Conservation (phyloP, 2,888 invertebrate genomes). For the Cyaniris semiargus region DNA sequence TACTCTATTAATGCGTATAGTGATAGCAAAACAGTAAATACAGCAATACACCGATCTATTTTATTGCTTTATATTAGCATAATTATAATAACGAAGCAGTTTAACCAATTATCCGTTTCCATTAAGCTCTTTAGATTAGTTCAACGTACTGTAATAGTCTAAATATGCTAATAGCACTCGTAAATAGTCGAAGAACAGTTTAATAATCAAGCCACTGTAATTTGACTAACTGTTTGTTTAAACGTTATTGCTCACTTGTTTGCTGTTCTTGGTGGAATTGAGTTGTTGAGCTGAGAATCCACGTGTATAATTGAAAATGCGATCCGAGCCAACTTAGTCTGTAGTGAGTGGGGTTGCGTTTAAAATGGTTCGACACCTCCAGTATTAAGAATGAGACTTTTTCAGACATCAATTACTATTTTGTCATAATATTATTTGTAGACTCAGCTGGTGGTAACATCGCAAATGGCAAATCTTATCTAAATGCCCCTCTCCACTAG, state of each 20-base stretch:
- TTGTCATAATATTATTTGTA: too few species aligned
- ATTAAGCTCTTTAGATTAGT: slow-evolving; percentile 32
- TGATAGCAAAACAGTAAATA: not conserved
- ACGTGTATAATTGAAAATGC: not conserved
- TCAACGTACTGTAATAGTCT: slow-evolving; percentile 21
- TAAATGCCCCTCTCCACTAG: too few species aligned
- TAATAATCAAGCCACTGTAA: slow-evolving; percentile 4
- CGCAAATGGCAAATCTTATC: too few species aligned
- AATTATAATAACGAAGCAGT: slow-evolving; percentile 14
- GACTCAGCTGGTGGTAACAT: too few species aligned
- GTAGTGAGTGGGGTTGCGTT: not conserved
- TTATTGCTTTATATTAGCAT: slow-evolving; percentile 21
- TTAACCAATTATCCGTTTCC: slow-evolving; percentile 29
- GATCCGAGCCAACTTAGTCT: not conserved
- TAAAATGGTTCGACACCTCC: too few species aligned
- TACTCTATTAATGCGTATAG: not conserved
- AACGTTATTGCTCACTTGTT: slow-evolving; percentile 9
- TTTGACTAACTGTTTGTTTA: slow-evolving; percentile 7
- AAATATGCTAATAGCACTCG: slow-evolving; percentile 28
- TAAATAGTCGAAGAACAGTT: slow-evolving; percentile 25
- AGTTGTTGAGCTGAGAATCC: not conserved
- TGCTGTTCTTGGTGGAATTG: slow-evolving; percentile 2
- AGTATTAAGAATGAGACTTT: too few species aligned
- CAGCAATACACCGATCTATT: slow-evolving; percentile 5
- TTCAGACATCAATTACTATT: too few species aligned